Percentiles rank a stretch among this genome's conserved stretches.
phyloP scores from a whole-genome alignment of 2,888 invertebrate species.

The Watsonalla cultraria region DNA sequence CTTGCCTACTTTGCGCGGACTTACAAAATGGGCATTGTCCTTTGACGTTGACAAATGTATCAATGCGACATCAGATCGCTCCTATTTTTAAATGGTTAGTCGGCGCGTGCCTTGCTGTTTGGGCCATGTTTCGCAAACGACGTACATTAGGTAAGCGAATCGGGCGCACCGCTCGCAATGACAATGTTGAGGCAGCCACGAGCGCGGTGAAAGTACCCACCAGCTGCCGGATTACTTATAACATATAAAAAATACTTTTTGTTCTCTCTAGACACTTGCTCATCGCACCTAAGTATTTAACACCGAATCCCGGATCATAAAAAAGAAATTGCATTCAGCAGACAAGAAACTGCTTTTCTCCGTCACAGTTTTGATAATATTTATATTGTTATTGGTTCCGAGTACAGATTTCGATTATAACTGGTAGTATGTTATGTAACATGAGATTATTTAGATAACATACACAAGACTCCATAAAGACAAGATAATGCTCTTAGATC shows the following conservation, averaged over 20 bases:
- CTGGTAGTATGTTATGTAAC: not conserved
- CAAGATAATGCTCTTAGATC: too few species aligned
- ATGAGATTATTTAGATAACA: not conserved
- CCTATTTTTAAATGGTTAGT: conserved; percentile 40
- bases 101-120: conserved; percentile 43
- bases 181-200: conserved; percentile 54
- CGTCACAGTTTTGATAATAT: conserved; percentile 3
- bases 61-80: conserved; percentile 20
- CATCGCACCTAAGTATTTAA: not conserved
- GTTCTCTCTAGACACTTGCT: conserved; percentile 8
- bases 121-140: conserved; percentile 60
- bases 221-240: conserved; percentile 39
- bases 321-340: not conserved
- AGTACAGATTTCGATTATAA: not conserved
- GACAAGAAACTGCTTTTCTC: not conserved
- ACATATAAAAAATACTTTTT: conserved; percentile 23
- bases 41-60: not conserved
- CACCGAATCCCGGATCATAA: not conserved
- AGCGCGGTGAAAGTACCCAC: conserved; percentile 61
- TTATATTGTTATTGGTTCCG: conserved; percentile 7
- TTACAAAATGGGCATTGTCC: too few species aligned
- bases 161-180: conserved; percentile 52
- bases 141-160: conserved; percentile 66
- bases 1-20: too few species aligned
- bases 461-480: too few species aligned